Percentiles rank a stretch among this genome's conserved stretches.
Evolutionary conservation across 1,140 invertebrate genomes (phyloP).

Genomic region (Zaprionus ornatus): DNA sequence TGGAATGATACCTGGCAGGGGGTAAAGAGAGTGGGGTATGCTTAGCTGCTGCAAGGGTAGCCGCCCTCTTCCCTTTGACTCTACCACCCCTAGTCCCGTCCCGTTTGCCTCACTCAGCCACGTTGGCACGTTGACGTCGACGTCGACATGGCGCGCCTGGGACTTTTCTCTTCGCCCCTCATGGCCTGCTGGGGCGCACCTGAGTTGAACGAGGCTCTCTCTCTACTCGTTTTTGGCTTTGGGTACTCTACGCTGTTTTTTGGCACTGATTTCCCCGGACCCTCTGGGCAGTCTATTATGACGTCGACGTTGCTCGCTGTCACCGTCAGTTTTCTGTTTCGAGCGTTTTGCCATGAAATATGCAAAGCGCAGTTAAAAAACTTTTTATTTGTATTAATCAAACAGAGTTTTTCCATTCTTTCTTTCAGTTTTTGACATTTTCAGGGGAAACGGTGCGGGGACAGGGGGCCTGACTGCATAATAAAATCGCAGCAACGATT

Average conservation of each 20-base stretch:
- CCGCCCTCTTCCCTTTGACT: background rate
- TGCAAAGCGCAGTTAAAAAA: constrained; percentile 80
- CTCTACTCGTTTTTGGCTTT: constrained; percentile 3
- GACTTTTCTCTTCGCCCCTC: constrained; percentile 17
- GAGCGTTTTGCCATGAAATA: constrained; percentile 74
- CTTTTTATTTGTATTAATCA: constrained; percentile 83
- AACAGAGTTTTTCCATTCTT: constrained; percentile 65
- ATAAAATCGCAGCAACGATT: constrained; percentile 66
- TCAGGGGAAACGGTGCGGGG: background rate
- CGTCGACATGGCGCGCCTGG: constrained; percentile 54
- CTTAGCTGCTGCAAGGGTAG: background rate
- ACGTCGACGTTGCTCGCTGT: constrained; percentile 24
- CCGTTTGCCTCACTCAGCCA: background rate
- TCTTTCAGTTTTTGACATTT: constrained; percentile 44
- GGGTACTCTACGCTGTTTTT: constrained; percentile 37
- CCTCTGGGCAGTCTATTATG: constrained; percentile 61
- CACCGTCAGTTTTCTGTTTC: constrained; percentile 43
- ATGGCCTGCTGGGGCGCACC: constrained; percentile 17
- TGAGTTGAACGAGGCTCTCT: constrained; percentile 24
- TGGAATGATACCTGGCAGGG: constrained; percentile 18
- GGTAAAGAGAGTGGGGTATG: background rate
- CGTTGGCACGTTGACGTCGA: constrained; percentile 45
- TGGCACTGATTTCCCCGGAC: constrained; percentile 47
- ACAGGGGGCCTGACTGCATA: constrained; percentile 65
- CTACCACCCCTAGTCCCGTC: too few species aligned